phyloP scores from a whole-genome alignment of 2,113 vertebrate species.

The Paramormyrops kingsleyae region DNA sequence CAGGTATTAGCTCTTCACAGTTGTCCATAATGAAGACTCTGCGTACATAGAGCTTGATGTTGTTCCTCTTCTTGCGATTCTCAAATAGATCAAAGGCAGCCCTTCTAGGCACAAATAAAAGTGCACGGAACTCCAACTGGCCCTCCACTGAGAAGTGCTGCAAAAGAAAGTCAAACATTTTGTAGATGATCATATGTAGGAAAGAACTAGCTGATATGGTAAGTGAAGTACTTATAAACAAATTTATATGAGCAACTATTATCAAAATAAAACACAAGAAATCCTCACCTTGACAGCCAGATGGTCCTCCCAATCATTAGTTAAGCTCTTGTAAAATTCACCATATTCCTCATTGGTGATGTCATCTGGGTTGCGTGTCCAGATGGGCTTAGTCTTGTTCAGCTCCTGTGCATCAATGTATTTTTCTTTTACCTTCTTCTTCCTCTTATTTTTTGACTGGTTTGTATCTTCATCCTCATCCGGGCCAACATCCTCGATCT shows the following conservation, averaged over 20 bases:
- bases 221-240: not conserved
- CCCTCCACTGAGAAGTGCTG: conserved; percentile 98
- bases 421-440: conserved; percentile 75
- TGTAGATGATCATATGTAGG: not conserved
- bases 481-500: conserved; percentile 69
- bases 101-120: conserved; percentile 85
- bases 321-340: conserved; percentile 93
- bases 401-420: conserved; percentile 71
- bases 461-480: conserved; percentile 66
- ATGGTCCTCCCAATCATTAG: conserved; percentile 74
- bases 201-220: not conserved
- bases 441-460: conserved; percentile 63
- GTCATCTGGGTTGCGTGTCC: conserved; percentile 92
- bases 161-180: not conserved
- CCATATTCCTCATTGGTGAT: conserved; percentile 92
- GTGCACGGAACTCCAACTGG: conserved; percentile 86
- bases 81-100: conserved; percentile 92
- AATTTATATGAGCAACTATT: not conserved
- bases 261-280: not conserved
- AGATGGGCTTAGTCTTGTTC: conserved; percentile 77
- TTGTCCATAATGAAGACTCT: conserved; percentile 99
- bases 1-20: conserved; percentile 90
- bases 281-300: conserved; percentile 66
- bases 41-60: conserved; percentile 90
- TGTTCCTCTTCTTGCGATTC: conserved; percentile 93